A percentile compares a stretch with the other conserved stretches of the same genome.
phyloP scores from a whole-genome alignment of 2,797 vertebrate species.

The Buphagus erythrorhynchus region DNA sequence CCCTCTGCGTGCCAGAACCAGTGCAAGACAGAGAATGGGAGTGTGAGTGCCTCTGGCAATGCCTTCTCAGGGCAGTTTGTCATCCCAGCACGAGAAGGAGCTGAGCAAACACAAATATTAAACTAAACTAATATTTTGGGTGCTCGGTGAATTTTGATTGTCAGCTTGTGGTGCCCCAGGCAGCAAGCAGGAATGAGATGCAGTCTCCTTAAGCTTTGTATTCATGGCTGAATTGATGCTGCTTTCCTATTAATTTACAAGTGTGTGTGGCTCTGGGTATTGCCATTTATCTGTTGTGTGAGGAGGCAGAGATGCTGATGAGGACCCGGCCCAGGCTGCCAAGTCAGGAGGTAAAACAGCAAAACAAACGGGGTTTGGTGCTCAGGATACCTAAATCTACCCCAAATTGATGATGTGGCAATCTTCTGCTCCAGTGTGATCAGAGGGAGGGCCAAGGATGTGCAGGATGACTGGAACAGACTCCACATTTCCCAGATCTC shows the following conservation, averaged over 20 bases:
- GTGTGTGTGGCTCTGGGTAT: background rate
- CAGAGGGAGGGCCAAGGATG: background rate
- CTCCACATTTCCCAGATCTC: background rate
- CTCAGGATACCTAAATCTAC: background rate
- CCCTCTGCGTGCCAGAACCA: constrained; percentile 44
- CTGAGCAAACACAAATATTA: constrained; percentile 64
- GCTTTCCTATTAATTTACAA: constrained; percentile 26
- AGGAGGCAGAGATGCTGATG: background rate
- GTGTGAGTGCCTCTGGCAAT: constrained; percentile 36
- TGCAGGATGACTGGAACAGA: background rate
- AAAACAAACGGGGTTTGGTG: background rate
- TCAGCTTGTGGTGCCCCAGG: background rate
- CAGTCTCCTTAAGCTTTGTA: background rate
- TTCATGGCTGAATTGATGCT: constrained; percentile 18
- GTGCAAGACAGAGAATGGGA: constrained; percentile 6
- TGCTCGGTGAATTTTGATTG: constrained; percentile 9
- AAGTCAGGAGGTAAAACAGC: background rate
- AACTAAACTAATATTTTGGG: constrained; percentile 59
- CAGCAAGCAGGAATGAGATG: constrained; percentile 8
- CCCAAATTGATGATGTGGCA: background rate
- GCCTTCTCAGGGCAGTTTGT: constrained; percentile 22
- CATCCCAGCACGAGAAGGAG: constrained; percentile 29
- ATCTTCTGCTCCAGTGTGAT: background rate
- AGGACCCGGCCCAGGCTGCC: background rate
- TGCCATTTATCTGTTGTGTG: background rate